phyloP scores from a whole-genome alignment of 1,140 invertebrate species.

The Globodera rostochiensis region DNA sequence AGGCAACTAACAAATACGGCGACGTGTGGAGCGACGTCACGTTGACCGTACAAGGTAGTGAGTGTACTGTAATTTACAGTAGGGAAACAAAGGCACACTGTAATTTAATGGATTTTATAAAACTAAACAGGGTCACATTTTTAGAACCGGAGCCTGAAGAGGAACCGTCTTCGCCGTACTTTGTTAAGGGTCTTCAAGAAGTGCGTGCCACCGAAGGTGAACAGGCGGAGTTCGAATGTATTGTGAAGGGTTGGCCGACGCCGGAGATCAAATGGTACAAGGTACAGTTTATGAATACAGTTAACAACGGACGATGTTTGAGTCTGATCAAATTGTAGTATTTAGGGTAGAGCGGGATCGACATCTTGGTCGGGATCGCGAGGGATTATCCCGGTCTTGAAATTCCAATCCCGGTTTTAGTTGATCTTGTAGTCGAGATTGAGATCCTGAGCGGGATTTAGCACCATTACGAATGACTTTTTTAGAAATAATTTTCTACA shows the following conservation, averaged over 20 bases:
- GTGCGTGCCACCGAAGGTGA: conserved; percentile 77
- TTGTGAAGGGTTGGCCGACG: conserved; percentile 85
- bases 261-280: conserved; percentile 82
- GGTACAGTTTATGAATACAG: conserved; percentile 55
- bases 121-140: not conserved
- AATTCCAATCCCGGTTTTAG: too few relatives aligned
- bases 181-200: conserved; percentile 39
- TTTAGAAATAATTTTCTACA: too few relatives aligned
- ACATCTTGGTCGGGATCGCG: too few relatives aligned
- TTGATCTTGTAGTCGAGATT: too few relatives aligned
- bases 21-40: conserved; percentile 57
- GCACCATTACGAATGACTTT: too few relatives aligned
- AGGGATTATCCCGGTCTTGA: too few relatives aligned
- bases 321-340: too few relatives aligned
- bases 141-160: conserved; percentile 14
- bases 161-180: conserved; percentile 29
- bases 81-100: too few relatives aligned
- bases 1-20: conserved; percentile 50
- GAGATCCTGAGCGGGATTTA: too few relatives aligned
- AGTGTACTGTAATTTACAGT: not conserved
- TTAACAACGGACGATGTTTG: not conserved
- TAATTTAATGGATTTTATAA: not conserved
- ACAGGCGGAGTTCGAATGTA: conserved; percentile 81
- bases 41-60: conserved; percentile 47
- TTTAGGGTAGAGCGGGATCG: too few relatives aligned